Evolutionary conservation across 2,888 invertebrate genomes (phyloP), one percentile per base, ranked within the genome.

Genomic region (Andrena bicolor): DNA sequence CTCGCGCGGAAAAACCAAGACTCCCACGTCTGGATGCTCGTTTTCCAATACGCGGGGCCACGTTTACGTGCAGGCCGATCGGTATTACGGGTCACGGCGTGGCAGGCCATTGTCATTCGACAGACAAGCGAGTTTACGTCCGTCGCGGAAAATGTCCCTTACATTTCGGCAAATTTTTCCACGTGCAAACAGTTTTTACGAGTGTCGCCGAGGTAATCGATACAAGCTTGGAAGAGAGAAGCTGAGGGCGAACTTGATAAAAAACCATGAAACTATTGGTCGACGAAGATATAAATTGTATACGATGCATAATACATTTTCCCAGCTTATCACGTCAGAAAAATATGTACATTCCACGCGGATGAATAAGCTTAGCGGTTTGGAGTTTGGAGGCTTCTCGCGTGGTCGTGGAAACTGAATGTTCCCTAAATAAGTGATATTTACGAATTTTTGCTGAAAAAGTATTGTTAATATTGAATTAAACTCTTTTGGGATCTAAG

Each of bases 91-190:
- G 32, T n/a, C n/a, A n/a, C n/a, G 48, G 2, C 3, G n/a, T n/a
- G 8, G 1, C 16, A 10, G 23, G 2, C 10, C 35, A 35, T 48
- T 26, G 58, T 48, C 49, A 23, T 30, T 30, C 26, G 69, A 74
- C 20, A 64, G 16, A 26, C 58, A 64, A 80, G 53, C 30, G 20
- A 51, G 49, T 69, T 80, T 74, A 73, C 48, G 66, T 56, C 10
- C 10, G n/a, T 6, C 10, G 16, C 13, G 48, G 23, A 30, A 66
- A 65, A 71, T 23, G 7, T 20, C 13, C 32, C n/a, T 49, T 16
- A 65, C 16, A 32, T 66, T 74, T 78, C 10, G 26, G 23, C 16
- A 16, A 7, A 10, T 41, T 76, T 71, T 20, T 32, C 23, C 56
- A 8, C 48, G 48, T 26, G 23, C 61, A 16, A 41, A 48, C 41